Base-by-base conservation (phyloP, 2,888 invertebrate genomes). In the Lithophane ornitopus region DNA sequence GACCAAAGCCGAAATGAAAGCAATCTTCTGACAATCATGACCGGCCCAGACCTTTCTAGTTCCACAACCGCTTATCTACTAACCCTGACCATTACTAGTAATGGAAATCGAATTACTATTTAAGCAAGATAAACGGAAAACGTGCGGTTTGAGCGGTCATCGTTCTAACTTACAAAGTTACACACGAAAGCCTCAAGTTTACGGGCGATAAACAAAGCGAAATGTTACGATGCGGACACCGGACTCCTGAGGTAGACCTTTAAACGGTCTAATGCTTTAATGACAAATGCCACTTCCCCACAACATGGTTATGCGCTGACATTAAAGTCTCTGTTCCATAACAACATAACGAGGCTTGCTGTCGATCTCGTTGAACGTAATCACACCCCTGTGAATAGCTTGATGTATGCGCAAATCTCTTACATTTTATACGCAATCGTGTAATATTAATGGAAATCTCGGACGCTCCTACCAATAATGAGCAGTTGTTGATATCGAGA, bases 41-140 rank as follows among this genome's bases (percentile, higher is more conserved):
- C 81, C 89, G 87, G 67, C 80, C 83, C 85, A 85, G 88, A 87
- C 91, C 90, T 89, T 90, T 86, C 78, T 89, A 92, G 91, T 91
- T 90, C 91, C 89, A 87, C 84, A 86, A 87, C 80, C 89, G 89
- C 91, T 94, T 94, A 95, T 94, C 94, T 93, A 84, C 90, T 86
- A 90, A 91, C 92, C 93, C 92, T 91, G 87, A 89, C 91, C 92
- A 90, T 94, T 93, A 92, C 91, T 89, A 90, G 92, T 94, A 95
- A 94, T 94, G 93, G 93, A 94, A 94, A 93, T 93, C 93, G 92
- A 94, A 94, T 94, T 93, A 94, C 93, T 93, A 93, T 94, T 94
- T 93, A 91, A 91, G 87, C 90, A 90, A 94, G 92, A 93, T 94
- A 93, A 93, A 93, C 92, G 90, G 86, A 89, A 92, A 91, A 92